Base-by-base conservation (phyloP, 2,113 vertebrate genomes). In the Sinocyclocheilus anshuiensis region DNA sequence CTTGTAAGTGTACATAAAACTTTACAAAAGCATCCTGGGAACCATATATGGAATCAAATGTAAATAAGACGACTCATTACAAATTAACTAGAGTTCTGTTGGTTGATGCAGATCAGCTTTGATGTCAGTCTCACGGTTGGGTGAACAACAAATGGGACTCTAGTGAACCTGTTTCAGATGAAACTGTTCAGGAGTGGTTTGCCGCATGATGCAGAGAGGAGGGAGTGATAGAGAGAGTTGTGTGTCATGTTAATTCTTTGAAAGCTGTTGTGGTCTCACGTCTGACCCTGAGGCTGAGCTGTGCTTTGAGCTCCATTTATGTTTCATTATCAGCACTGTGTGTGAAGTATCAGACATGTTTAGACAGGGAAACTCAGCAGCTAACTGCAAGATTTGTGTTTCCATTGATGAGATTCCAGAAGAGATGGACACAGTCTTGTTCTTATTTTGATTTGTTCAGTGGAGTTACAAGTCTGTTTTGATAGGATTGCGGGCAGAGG, bases 291-390 rank as follows among this genome's bases (percentile, higher is more conserved):
- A 53, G 85, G 85, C 79, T 82, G 67, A 74, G 42, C 50, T 29
- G 55, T 39, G 61, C 85, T 86, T 82, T 82, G 78, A 86, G 77
- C 71, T 86, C 65, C 55, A 80, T 84, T 84, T 84, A 75, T 75
- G 69, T 77, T 84, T 77, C 83, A 84, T 84, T 84, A 85, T 85
- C 84, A 85, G 84, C 63, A 20, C 29, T 39, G 63, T 80, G 75
- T 77, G 42, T 78, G 61, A 78, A 85, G 84, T 82, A 76, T 74
- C 57, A 86, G 71, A 86, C 85, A 36, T 82, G 85, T 86, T 86
- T 75, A 36, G 78, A 76, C 85, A 82, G 42, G 45, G 57, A 67
- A 81, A 65, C 78, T 72, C 63, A 61, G 59, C 67, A 57, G 16
- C 50, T 72, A 39, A 86, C 48, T 81, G 65, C 67, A 71, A 45